Base-by-base conservation (phyloP, 2,113 vertebrate species). In the Antennarius striatus region DNA sequence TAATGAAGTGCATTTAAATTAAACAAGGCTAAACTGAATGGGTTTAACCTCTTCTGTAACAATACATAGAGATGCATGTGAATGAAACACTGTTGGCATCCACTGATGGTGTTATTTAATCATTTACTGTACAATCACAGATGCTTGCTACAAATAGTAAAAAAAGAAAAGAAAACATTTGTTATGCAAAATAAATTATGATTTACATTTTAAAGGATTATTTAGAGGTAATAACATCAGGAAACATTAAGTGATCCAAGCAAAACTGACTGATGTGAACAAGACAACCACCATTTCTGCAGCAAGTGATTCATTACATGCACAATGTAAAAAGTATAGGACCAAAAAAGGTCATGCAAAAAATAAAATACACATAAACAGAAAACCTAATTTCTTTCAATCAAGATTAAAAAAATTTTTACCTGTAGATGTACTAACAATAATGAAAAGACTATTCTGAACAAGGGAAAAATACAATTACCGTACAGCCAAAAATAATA, bases 121-220 rank as follows among this genome's bases (percentile, higher is more conserved):
- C 67, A 81, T 86, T 90, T 74, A 78, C 77, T 83, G 75, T 89
- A 86, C 82, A 88, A 83, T 76, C 68, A 87, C 66, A 83, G 52
- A 69, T 70, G 43, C 15, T 79, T 69, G 28, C 40, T 43, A 77
- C 65, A 80, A 75, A 59, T 70, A 62, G 53, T 73, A 71, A 66
- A 79, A 75, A 65, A 63, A 14, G n/a, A 6, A 9, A 55, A 39
- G n/a, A 36, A 39, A 55, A 54, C 32, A 9, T 51, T 64, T 66
- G 15, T 30, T 22, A 63, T 71, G 64, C 17, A 77, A 70, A 90
- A 91, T 90, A 89, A 88, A 86, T 90, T 82, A 88, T 66, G 73
- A 72, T 55, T 30, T 70, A 62, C 8, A 10, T 39, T 75, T 68
- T 55, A 81, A 46, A 79, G 30, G 65, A 63, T 66, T 43, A 63